Conservation (phyloP, 2,888 invertebrate genomes). For the Endotricha flammealis region DNA sequence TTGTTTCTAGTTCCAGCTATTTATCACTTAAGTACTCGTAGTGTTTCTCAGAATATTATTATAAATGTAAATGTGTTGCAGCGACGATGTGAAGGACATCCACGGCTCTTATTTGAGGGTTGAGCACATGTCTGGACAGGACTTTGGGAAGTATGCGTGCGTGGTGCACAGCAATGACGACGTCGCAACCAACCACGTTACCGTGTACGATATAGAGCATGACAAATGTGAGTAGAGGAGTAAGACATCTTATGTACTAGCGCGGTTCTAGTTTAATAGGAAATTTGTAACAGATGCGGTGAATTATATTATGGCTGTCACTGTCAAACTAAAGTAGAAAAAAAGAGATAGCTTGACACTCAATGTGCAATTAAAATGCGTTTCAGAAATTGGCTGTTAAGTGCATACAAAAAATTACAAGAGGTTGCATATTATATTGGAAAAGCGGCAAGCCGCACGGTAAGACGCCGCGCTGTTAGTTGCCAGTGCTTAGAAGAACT, state of each 20-base stretch:
- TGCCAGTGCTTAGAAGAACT: no score
- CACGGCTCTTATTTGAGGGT: slow-evolving; percentile 84
- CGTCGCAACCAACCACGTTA: slow-evolving; percentile 67
- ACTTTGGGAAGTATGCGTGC: slow-evolving; percentile 85
- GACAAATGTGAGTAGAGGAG: slow-evolving; percentile 68
- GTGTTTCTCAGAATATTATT: slow-evolving; percentile 2
- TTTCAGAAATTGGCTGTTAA: no score
- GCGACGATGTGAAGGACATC: slow-evolving; percentile 84
- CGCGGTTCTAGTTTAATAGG: no score
- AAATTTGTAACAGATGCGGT: no score
- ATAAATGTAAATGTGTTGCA: slow-evolving; percentile 41
- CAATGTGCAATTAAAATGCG: no score
- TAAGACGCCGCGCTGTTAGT: no score
- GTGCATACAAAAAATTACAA: no score
- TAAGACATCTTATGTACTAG: slow-evolving; percentile 18
- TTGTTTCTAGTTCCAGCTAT: background rate
- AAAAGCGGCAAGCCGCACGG: no score
- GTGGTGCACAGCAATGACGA: slow-evolving; percentile 81
- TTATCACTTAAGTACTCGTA: background rate
- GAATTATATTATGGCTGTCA: no score
- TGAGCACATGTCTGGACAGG: slow-evolving; percentile 76
- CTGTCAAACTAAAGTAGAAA: no score
- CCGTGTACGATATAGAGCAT: slow-evolving; percentile 71
- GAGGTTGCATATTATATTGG: no score
- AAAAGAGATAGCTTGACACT: no score